Percentiles rank a stretch among this genome's conserved stretches.
These are phyloP conservation scores for Caretta caretta DNA, from an alignment of 2,113 vertebrate genomes.

Conservation along the genomic window DNA sequence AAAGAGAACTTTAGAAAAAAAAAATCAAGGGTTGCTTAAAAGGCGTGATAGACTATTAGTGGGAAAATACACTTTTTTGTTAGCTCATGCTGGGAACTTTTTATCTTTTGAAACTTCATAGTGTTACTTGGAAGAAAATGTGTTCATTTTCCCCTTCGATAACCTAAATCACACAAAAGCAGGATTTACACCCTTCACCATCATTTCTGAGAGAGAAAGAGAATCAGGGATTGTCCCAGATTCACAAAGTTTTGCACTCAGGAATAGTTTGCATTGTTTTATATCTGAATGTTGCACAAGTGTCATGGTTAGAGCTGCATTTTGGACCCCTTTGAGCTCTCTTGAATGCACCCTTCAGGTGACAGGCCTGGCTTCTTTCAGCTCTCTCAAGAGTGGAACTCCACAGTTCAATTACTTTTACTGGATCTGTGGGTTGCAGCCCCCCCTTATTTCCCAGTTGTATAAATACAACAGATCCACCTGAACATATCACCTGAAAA, in stretches of 20 bases:
- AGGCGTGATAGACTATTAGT: not conserved
- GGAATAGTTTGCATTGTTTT: not conserved
- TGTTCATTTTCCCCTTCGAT: conserved; percentile 10
- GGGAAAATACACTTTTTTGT: not conserved
- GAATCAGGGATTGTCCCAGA: not conserved
- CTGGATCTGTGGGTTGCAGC: not conserved
- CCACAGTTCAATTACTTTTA: not conserved
- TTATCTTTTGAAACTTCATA: not conserved
- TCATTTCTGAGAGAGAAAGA: not conserved
- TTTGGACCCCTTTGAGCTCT: not conserved
- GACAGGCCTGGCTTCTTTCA: not conserved
- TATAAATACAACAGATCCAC: not conserved
- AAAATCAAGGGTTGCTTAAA: conserved; percentile 23
- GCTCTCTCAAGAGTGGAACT: not conserved
- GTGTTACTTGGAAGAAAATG: not conserved
- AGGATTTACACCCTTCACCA: not conserved
- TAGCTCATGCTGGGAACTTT: not conserved
- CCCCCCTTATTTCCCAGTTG: not conserved
- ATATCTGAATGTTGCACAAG: not conserved
- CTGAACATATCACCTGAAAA: not conserved
- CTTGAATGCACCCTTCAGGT: not conserved
- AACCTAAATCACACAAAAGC: not conserved
- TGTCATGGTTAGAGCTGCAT: not conserved
- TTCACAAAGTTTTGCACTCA: not conserved
- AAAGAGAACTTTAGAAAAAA: not conserved